A percentile compares a stretch with the other conserved stretches of the same genome.
Conservation (phyloP, 2,797 vertebrate genomes). For the Cichlasoma orientale region DNA sequence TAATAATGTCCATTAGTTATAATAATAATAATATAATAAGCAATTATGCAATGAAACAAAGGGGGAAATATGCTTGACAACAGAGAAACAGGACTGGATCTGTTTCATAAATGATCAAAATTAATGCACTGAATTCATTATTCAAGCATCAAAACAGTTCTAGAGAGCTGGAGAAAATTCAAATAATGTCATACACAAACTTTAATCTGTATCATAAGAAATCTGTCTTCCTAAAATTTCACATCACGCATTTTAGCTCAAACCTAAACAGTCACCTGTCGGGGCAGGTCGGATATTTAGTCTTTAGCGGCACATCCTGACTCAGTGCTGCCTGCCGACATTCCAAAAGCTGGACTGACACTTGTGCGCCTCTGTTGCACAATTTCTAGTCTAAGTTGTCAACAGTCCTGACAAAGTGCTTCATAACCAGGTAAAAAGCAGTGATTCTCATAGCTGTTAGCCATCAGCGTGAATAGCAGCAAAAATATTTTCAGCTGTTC, state of each 20-base stretch:
- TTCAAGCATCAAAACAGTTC: not conserved
- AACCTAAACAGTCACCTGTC: constrained; percentile 9
- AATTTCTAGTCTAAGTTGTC: constrained; percentile 63
- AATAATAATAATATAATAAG: not conserved
- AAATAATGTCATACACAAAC: not conserved
- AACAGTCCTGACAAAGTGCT: constrained; percentile 69
- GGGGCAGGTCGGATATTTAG: constrained; percentile 31
- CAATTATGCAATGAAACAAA: not conserved
- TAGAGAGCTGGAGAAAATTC: not conserved
- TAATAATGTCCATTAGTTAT: not conserved
- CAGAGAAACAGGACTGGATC: not conserved
- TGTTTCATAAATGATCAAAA: not conserved
- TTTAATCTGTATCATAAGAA: too few species aligned
- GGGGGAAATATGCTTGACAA: not conserved
- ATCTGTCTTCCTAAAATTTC: too few species aligned
- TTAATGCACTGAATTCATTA: not conserved
- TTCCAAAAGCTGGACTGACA: constrained; percentile 54
- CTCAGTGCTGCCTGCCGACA: constrained; percentile 44
- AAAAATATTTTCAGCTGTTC: constrained; percentile 28
- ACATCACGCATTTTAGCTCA: not conserved
- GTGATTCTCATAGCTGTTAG: constrained; percentile 67
- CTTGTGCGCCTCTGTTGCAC: constrained; percentile 39
- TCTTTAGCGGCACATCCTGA: constrained; percentile 36
- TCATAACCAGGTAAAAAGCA: constrained; percentile 67
- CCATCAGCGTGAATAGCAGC: constrained; percentile 46